These are phyloP conservation scores for Trichogramma dendrolimi DNA, from an alignment of 2,888 invertebrate species.

Conservation along the genomic window DNA sequence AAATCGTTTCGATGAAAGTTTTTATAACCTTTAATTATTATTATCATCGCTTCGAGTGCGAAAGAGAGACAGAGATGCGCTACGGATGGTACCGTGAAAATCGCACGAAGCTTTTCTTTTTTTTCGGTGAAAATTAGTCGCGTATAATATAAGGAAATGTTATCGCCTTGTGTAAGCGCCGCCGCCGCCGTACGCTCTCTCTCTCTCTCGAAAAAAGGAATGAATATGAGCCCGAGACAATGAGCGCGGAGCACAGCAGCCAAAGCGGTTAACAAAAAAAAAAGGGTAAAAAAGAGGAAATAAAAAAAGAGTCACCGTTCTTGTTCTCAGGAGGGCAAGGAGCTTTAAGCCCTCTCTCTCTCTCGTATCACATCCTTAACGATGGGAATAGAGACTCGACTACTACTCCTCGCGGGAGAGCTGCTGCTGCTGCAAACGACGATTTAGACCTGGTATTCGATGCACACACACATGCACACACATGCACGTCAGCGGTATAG, in stretches of 20 bases:
- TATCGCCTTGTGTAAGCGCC: too few relatives aligned
- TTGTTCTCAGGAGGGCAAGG: background rate
- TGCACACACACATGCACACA: conserved; percentile 16
- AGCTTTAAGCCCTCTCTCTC: background rate
- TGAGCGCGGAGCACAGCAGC: background rate
- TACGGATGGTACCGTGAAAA: too few relatives aligned
- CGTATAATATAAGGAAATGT: too few relatives aligned
- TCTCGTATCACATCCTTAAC: conserved; percentile 7
- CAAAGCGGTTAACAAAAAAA: background rate
- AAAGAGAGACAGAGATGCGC: too few relatives aligned
- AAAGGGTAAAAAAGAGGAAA: background rate
- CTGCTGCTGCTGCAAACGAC: conserved; percentile 4
- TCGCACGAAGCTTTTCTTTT: too few relatives aligned
- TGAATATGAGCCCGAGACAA: background rate
- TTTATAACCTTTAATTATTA: too few relatives aligned
- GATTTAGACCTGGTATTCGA: background rate
- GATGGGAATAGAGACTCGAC: conserved; percentile 14
- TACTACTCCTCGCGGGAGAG: too few relatives aligned
- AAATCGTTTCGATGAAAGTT: too few relatives aligned
- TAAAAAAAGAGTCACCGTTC: background rate
- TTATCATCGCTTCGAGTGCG: too few relatives aligned
- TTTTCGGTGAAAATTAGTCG: too few relatives aligned
- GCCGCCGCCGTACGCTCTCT: too few relatives aligned
- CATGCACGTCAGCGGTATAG: background rate
- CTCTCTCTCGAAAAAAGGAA: too few relatives aligned